Percentiles rank a stretch among this genome's conserved stretches.
These are phyloP conservation scores for Epinotia nisella DNA, from an alignment of 2,888 invertebrate genomes.

Conservation along the genomic window DNA sequence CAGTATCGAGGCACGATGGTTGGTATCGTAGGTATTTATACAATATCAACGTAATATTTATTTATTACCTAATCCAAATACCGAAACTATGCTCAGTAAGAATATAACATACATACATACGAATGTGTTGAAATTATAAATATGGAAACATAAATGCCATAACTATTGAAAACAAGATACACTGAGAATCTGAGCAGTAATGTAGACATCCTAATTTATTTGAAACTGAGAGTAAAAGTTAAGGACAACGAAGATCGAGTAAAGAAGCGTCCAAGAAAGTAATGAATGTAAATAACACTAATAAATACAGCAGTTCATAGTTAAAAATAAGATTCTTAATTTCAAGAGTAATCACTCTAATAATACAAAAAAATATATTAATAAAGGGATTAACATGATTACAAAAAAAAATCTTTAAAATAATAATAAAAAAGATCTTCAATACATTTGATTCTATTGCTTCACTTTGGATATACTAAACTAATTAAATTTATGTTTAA, in stretches of 20 bases:
- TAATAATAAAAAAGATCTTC: conserved; percentile 2
- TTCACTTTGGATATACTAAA: conserved; percentile 32
- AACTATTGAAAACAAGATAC: neutral
- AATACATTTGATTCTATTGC: conserved; percentile 25
- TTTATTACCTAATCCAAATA: conserved; percentile 10
- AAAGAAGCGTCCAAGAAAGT: conserved; percentile 28
- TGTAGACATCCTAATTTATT: neutral
- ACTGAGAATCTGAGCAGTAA: neutral
- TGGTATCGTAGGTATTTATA: conserved; percentile 39
- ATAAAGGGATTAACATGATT: conserved; percentile 23
- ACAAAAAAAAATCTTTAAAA: conserved; percentile 14
- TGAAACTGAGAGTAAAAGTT: neutral
- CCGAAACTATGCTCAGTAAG: conserved; percentile 12
- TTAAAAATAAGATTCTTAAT: conserved; percentile 11
- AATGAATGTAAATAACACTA: conserved; percentile 25
- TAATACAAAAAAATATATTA: conserved; percentile 15
- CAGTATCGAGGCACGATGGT: conserved; percentile 40
- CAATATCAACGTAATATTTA: conserved; percentile 18
- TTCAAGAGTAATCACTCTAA: conserved; percentile 20
- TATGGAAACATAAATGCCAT: neutral
- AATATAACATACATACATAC: neutral
- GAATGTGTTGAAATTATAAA: neutral
- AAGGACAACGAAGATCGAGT: conserved; percentile 14
- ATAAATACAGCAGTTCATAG: conserved; percentile 17
- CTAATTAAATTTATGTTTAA: conserved; percentile 21